Base-by-base conservation (phyloP, 2,888 invertebrate genomes). In the Cephus rjabovi region DNA sequence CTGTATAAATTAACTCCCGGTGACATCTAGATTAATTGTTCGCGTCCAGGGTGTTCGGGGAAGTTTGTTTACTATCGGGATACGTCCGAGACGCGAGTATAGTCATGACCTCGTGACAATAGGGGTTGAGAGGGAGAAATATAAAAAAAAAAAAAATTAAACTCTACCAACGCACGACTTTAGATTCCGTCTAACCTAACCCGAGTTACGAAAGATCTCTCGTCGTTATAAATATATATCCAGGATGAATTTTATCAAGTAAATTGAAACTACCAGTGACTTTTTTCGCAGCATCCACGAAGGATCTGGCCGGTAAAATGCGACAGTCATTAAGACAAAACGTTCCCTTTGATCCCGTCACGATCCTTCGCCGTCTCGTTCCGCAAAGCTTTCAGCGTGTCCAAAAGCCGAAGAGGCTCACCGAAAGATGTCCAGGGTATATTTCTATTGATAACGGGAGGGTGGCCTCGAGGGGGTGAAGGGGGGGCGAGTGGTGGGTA, bases 21-120 rank as follows among this genome's bases (percentile, higher is more conserved):
- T 88, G 90, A 90, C 90, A 86, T 86, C 87, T 87, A 90, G 90
- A 90, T 90, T 90, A 90, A 90, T 90, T 89, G 90, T 87, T 86
- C 86, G 85, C 84, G 80, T 82, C 81, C 79, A 79, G 77, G 77
- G 76, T 34, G 74, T 37, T 74, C 34, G n/a, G 31, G 23, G 23
- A 56, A 12, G 74, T 74, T 71, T 71, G 71, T 71, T 71, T 34
- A 34, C 31, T 71, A 71, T 71, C 56, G 23, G 56, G 56, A 9
- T 23, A 23, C 23, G 56, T 56, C 23, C 56, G 23, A 23, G 56
- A 23, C 9, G 56, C 23, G 23, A 56, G 56, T 56, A 56, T 0
- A 23, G 56, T 56, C 56, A 23, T 23, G 56, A 31, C 31, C 31
- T 31, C 31, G 31, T 31, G 31, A 56, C 56, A 56, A 56, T 56